Evolutionary conservation across 2,888 invertebrate species (phyloP).

Genomic region (Desoria tigrina): DNA sequence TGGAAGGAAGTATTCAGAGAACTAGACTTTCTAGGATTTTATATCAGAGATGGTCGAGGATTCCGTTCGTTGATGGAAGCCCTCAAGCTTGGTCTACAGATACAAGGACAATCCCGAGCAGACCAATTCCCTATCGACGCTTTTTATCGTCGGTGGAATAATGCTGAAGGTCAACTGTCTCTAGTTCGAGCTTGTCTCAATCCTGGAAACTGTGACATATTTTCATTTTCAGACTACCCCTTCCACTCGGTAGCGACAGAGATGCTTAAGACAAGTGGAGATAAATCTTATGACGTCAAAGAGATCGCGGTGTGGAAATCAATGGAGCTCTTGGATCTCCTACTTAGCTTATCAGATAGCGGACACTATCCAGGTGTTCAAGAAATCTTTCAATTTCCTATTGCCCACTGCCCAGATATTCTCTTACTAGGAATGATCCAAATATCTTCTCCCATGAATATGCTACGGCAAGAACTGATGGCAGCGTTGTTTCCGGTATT

Average conservation of each 20-base stretch:
- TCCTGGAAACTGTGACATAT: conserved; percentile 75
- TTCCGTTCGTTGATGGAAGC: conserved; percentile 80
- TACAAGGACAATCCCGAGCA: conserved; percentile 68
- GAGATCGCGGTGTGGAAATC: conserved; percentile 93
- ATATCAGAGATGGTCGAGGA: conserved; percentile 82
- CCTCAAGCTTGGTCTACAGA: conserved; percentile 76
- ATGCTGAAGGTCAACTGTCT: conserved; percentile 87
- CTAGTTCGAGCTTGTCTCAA: conserved; percentile 83
- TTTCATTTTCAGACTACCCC: conserved; percentile 89
- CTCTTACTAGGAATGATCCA: conserved; percentile 85
- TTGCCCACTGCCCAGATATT: conserved; percentile 92
- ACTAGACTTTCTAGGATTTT: conserved; percentile 87
- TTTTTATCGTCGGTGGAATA: conserved; percentile 88
- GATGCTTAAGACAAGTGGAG: conserved; percentile 88
- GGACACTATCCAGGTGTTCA: conserved; percentile 80
- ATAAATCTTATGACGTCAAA: conserved; percentile 77
- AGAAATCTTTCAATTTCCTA: conserved; percentile 87
- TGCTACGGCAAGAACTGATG: conserved; percentile 81
- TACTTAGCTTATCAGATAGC: conserved; percentile 82
- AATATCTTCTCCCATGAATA: conserved; percentile 75
- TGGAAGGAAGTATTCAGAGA: conserved; percentile 93
- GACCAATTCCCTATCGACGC: conserved; percentile 83
- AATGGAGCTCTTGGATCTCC: conserved; percentile 82
- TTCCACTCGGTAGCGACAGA: conserved; percentile 84
- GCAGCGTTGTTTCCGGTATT: conserved; percentile 88